phyloP scores from a whole-genome alignment of 2,888 invertebrate genomes.

The Tetramorium bicarinatum region DNA sequence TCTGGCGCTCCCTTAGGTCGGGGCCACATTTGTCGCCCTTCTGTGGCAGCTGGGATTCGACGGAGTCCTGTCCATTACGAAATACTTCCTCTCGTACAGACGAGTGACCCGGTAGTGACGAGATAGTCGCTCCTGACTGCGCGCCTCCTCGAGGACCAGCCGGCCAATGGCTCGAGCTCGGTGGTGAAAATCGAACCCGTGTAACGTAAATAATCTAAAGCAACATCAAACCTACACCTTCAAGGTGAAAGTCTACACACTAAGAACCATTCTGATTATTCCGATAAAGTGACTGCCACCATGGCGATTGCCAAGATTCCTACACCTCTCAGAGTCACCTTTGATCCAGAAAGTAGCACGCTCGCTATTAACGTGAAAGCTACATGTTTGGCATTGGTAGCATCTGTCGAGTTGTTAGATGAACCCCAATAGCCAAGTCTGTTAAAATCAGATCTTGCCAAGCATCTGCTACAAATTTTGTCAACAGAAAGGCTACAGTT shows the following conservation, averaged over 20 bases:
- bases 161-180: conserved; percentile 93
- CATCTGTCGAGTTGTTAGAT: no score
- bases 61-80: conserved; percentile 93
- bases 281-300: conserved; percentile 93
- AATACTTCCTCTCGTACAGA: conserved; percentile 94
- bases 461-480: no score
- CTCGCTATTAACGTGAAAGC: conserved; percentile 93
- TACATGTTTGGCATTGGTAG: conserved; percentile 92
- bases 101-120: conserved; percentile 90
- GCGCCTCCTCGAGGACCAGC: conserved; percentile 88
- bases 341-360: conserved; percentile 92
- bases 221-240: conserved; percentile 95
- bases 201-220: conserved; percentile 94
- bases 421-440: no score
- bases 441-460: no score
- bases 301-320: conserved; percentile 95
- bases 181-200: conserved; percentile 94
- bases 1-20: no score
- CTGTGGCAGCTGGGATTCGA: no score
- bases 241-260: conserved; percentile 95
- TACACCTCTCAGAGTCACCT: conserved; percentile 93
- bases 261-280: conserved; percentile 95
- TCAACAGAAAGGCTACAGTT: no score
- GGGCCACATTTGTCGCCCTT: no score
- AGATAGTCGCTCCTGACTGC: conserved; percentile 89